phyloP scores from a whole-genome alignment of 2,113 vertebrate species.

The Orthonyx spaldingii region DNA sequence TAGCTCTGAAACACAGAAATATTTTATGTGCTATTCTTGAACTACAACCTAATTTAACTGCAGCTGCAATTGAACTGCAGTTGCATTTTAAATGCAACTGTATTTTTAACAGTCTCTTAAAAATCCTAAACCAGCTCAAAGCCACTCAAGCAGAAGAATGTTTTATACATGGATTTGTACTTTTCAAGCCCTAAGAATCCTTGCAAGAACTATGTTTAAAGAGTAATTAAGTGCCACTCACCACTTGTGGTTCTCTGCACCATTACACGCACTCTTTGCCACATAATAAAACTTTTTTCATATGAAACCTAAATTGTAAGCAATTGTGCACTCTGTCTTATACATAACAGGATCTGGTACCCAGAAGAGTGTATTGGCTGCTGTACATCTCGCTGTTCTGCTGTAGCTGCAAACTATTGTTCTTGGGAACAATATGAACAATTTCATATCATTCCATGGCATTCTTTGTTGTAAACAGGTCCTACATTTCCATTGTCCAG shows the following conservation, averaged over 20 bases:
- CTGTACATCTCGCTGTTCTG: neutral
- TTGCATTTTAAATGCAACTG: neutral
- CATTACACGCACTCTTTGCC: neutral
- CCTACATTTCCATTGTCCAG: neutral
- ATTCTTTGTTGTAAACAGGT: neutral
- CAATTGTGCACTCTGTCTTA: neutral
- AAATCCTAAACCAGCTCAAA: neutral
- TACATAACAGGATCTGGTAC: neutral
- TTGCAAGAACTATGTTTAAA: neutral
- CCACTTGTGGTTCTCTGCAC: neutral
- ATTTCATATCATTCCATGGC: neutral
- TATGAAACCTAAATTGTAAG: neutral
- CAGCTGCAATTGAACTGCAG: neutral
- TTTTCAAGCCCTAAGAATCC: neutral
- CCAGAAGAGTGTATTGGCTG: neutral
- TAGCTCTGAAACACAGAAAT: neutral
- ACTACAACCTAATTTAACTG: neutral
- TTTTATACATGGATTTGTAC: neutral
- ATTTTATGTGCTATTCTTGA: neutral
- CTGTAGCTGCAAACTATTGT: neutral
- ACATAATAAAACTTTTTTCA: neutral
- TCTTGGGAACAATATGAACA: neutral
- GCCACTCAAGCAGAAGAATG: neutral
- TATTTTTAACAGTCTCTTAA: neutral
- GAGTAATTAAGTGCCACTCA: neutral